Conservation (phyloP, 2,888 invertebrate species). For the Trichopoda pennipes region DNA sequence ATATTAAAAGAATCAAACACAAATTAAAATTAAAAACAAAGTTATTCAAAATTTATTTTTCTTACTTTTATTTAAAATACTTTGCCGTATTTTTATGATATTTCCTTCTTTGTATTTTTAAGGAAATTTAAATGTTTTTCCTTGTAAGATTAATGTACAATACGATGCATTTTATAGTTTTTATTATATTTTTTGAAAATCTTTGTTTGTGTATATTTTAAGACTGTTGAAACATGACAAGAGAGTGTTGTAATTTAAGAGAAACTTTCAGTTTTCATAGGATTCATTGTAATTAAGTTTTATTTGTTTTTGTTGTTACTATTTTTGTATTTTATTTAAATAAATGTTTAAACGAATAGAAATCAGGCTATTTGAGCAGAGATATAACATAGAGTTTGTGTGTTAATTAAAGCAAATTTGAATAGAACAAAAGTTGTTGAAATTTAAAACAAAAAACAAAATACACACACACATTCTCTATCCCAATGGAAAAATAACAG, state of each 20-base stretch:
- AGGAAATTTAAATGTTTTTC: conserved; percentile 27
- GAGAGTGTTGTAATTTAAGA: conserved; percentile 59
- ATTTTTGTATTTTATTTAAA: conserved; percentile 3
- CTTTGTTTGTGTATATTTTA: no score
- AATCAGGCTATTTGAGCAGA: conserved; percentile 6
- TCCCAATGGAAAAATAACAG: neutral
- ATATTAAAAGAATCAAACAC: no score
- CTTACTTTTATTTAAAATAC: no score
- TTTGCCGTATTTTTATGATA: neutral
- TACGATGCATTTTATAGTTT: conserved; percentile 36
- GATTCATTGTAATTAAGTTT: conserved; percentile 55
- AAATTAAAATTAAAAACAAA: no score
- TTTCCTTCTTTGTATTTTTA: neutral
- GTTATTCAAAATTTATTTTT: neutral
- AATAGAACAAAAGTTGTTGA: conserved; percentile 32
- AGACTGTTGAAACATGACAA: conserved; percentile 45
- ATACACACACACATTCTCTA: conserved; percentile 1
- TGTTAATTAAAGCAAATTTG: conserved; percentile 41
- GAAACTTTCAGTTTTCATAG: conserved; percentile 52
- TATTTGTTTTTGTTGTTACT: conserved; percentile 16
- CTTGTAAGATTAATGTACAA: conserved; percentile 38
- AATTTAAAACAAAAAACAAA: neutral
- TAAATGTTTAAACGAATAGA: conserved; percentile 13
- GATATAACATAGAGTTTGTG: neutral
- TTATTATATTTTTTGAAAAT: neutral